Percentiles rank a stretch among this genome's conserved stretches.
Evolutionary conservation across 2,797 vertebrate genomes (phyloP).

Genomic region (Syncerus caffer): DNA sequence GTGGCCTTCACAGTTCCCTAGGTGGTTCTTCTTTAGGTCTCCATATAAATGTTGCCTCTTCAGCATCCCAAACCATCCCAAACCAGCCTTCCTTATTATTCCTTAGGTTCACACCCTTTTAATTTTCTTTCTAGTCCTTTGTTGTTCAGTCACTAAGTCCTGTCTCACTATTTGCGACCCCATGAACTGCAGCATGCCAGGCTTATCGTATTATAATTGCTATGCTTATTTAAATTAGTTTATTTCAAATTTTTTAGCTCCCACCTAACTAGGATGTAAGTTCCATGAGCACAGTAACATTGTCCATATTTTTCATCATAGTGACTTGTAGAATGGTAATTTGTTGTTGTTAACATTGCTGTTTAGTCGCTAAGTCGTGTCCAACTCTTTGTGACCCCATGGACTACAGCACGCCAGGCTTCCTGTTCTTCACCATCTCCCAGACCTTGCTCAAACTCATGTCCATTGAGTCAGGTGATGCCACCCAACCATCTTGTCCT

Average conservation of each 20-base stretch:
- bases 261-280: not conserved
- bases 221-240: not conserved
- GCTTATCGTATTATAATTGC: not conserved
- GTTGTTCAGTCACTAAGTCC: not conserved
- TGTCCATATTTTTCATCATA: not conserved
- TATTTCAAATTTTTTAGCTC: not conserved
- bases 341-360: not conserved
- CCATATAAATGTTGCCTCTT: not conserved
- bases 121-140: not conserved
- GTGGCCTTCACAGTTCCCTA: not conserved
- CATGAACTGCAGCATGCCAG: not conserved
- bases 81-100: not conserved
- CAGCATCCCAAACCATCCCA: not conserved
- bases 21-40: not conserved
- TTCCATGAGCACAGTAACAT: not conserved
- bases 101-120: not conserved
- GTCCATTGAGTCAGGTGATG: not conserved
- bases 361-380: accelerated
- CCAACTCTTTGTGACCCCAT: not conserved
- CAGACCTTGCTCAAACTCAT: not conserved
- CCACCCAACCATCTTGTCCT: not conserved
- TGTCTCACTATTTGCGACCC: not conserved
- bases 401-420: not conserved
- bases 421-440: not conserved
- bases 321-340: not conserved